Evolutionary conservation across 1,140 invertebrate genomes (phyloP), one percentile per base, ranked within the genome.

Genomic region (Dreissena rostriformis): DNA sequence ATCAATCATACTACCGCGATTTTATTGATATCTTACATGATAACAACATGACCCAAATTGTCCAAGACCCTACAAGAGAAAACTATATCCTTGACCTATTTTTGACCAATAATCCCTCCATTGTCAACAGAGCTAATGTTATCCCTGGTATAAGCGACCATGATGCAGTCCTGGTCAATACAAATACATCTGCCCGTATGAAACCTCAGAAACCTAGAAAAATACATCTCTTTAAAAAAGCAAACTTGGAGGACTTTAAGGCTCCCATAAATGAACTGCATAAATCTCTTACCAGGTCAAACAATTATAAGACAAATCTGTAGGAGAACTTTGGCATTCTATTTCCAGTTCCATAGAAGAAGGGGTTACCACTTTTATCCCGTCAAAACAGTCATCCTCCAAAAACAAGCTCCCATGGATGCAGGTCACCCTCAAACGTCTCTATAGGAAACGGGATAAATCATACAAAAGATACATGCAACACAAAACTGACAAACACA

Each of bases 61-160:
- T 29, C 24, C 10, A 76, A 57, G 53, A 61, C 12, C 73, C 73
- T 29, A 76, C 53, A 26, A n/a, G 53, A 63, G 73, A 63, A 39
- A 76, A 76, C 22, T 22, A 76, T 39, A 76, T 76, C 57, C 28
- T 76, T 17, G 73, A 74, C 52, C 53, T 74, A 22, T 74, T 74
- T 51, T 17, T 74, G 12, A 74, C 51, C 10, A 55, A 52, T 28
- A 76, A 76, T 39, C 73, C 73, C 8, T 26, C 57, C 73, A 15
- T 63, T 14, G 73, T 76, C 4, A 61, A 76, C 26, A 57, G 57
- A 51, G 73, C 57, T 26, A 76, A 12, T 39, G 19, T 76, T 14
- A 57, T 63, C 11, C 73, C 73, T n/a, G 73, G 61, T 22, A 76
- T 76, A 22, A 76, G 73, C 17, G 73, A 76, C 28, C 57, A 76